Evolutionary conservation across 2,888 invertebrate genomes (phyloP), one percentile per base, ranked within the genome.

Genomic region (Hanleya hanleyi): DNA sequence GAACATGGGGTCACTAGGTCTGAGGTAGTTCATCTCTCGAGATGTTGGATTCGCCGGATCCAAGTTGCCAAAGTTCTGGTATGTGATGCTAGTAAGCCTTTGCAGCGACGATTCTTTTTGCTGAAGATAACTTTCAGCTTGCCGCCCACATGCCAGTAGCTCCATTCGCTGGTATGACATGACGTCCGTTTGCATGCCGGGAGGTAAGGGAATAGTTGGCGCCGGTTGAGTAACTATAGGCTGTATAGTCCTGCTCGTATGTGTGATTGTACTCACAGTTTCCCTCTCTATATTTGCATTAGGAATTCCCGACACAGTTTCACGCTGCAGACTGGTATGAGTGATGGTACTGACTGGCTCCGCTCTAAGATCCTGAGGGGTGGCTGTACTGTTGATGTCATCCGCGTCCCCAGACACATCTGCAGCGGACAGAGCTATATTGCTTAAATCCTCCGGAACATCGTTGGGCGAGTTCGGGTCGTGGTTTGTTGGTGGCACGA

Each of bases 161-260:
- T 87, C 86, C 81, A 86, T 82, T 67, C 87, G 72, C 29, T 84
- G 83, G 49, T 82, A 80, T 5, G 84, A 84, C 69, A 84, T 75
- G 67, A 84, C 84, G 36, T 64, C 64, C 35, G 64, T 35, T 64
- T 64, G 64, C 35, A 64, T 64, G 15, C 37, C 35, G 12, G 47
- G 47, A 32, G 38, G 64, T n/a, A 57, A 15, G 22, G 57, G 57
- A 15, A 57, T 57, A 26, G 26, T 29, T n/a, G n/a, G n/a, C 15
- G 57, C 22, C 15, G 57, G 57, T 32, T 57, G 57, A 57, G 57
- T 57, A 29, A 57, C 57, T 15, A 57, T 4, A 2, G 57, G 57
- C 9, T 57, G 57, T 15, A 57, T 32, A 29, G 57, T 57, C 57
- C 57, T 1, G 57, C 57, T 57, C 15, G 57, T 57, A 9, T 57